Conservation (phyloP, 2,113 vertebrate species). For the Otis tarda region DNA sequence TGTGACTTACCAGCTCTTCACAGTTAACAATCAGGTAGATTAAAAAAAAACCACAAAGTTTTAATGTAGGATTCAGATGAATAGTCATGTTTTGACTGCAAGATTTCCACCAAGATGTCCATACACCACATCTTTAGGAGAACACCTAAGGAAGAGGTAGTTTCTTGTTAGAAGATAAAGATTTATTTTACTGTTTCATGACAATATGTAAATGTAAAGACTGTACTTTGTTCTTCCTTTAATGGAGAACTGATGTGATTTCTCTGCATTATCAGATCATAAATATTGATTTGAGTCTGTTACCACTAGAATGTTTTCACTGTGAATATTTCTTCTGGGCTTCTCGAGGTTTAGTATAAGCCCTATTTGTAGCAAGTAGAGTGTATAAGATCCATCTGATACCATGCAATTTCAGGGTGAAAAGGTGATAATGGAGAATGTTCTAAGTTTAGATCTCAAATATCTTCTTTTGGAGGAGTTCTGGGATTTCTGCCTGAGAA, state of each 20-base stretch:
- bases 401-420: background rate
- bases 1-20: background rate
- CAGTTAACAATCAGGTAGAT: background rate
- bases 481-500: background rate
- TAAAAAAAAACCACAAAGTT: background rate
- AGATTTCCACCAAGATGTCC: background rate
- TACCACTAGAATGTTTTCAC: background rate
- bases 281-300: background rate
- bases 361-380: background rate
- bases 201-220: background rate
- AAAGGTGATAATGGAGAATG: background rate
- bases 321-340: background rate
- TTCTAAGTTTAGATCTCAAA: background rate
- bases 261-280: background rate
- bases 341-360: background rate
- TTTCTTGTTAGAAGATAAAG: background rate
- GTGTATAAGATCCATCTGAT: background rate
- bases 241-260: background rate
- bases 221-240: background rate
- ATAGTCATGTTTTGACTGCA: background rate
- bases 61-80: background rate
- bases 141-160: background rate
- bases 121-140: background rate
- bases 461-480: background rate
- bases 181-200: background rate